These are phyloP conservation scores for Anastatus disparis DNA, from an alignment of 1,140 invertebrate species.

Conservation along the genomic window DNA sequence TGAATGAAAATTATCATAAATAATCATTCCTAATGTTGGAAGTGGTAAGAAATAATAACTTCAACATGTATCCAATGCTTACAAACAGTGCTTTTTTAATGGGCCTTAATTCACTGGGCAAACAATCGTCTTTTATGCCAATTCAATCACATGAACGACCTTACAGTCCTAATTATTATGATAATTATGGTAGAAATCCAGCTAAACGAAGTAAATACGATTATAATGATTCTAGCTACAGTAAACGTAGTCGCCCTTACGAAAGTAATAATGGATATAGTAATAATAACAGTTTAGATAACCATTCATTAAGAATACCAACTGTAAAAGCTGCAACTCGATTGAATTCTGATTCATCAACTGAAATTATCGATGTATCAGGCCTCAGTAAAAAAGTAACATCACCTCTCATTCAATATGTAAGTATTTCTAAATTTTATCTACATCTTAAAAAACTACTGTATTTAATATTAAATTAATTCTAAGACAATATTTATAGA, in stretches of 20 bases:
- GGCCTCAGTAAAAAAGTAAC: conserved; percentile 41
- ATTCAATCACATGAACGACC: too few relatives aligned
- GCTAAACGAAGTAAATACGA: too few relatives aligned
- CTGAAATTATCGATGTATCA: conserved; percentile 51
- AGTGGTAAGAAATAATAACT: conserved; percentile 11
- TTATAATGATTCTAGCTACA: too few relatives aligned
- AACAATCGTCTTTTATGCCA: conserved; percentile 3
- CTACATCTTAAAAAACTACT: neutral
- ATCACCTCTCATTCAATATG: conserved; percentile 41
- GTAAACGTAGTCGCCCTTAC: too few relatives aligned
- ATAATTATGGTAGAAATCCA: too few relatives aligned
- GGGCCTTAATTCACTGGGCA: conserved; percentile 39
- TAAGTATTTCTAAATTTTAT: conserved; percentile 37
- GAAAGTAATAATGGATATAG: too few relatives aligned
- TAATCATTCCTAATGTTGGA: conserved; percentile 35
- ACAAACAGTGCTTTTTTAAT: conserved; percentile 40
- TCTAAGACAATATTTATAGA: too few relatives aligned
- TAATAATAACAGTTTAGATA: too few relatives aligned
- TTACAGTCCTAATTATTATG: too few relatives aligned
- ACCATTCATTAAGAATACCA: too few relatives aligned
- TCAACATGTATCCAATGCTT: conserved; percentile 43
- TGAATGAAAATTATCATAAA: too few relatives aligned
- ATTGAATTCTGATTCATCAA: conserved; percentile 42
- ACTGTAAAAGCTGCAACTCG: conserved; percentile 48
- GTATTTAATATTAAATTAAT: too few relatives aligned